phyloP scores from a whole-genome alignment of 2,797 vertebrate genomes.

The Oreortyx pictus region DNA sequence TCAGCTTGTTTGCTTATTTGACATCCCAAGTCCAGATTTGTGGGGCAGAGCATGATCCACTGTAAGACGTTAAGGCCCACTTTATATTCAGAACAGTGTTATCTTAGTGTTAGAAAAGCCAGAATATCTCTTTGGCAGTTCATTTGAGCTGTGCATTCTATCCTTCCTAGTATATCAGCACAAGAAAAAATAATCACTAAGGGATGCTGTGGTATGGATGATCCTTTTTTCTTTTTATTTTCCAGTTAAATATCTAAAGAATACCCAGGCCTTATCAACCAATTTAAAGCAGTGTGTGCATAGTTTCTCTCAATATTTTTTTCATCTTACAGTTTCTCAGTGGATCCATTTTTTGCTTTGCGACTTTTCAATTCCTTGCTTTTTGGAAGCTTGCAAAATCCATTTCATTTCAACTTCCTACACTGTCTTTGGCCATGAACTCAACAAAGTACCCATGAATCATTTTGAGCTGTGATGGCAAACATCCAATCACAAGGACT shows the following conservation, averaged over 20 bases:
- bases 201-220: background rate
- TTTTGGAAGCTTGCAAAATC: conserved; percentile 5
- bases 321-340: background rate
- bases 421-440: background rate
- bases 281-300: background rate
- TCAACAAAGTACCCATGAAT: background rate
- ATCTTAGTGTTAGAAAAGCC: background rate
- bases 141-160: background rate
- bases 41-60: background rate
- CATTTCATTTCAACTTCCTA: background rate
- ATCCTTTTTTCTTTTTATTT: background rate
- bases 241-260: background rate
- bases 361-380: background rate
- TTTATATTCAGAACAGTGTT: background rate
- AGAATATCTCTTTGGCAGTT: background rate
- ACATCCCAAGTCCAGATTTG: background rate
- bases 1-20: background rate
- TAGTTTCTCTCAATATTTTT: background rate
- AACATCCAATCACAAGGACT: background rate
- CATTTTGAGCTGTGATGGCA: background rate
- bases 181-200: background rate
- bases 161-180: background rate
- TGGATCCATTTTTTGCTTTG: background rate
- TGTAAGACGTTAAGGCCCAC: background rate
- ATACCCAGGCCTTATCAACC: background rate